Evolutionary conservation across 2,888 invertebrate species (phyloP), one percentile per base, ranked within the genome.

Genomic region (Myopa tessellatipennis): DNA sequence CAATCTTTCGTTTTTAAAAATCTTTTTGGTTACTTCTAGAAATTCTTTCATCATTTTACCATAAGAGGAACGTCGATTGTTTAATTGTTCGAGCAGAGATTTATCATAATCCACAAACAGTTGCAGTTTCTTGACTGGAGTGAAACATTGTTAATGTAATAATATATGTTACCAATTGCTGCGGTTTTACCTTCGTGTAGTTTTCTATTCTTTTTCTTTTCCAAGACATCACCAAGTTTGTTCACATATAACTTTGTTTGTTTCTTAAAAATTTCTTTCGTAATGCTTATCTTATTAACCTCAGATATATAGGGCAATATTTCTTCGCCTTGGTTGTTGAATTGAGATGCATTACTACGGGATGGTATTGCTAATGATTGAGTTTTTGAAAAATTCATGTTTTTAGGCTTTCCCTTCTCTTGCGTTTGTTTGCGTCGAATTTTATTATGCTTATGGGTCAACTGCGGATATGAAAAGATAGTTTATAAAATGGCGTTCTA

Each of bases 201-300:
- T 34, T 65, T 45, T 4, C 45, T 34, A 6, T 14, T 8, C 38
- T 65, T 74, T 36, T 74, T n/a, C 3, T 12, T 50, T 50, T 50
- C 63, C 18, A 74, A 73, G 36, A 58, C 12, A 16, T 50, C 26
- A 5, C 58, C 45, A 10, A 69, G 36, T 2, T 76, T 38, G 4
- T 79, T 72, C 14, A 79, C 5, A 68, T 75, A 63, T 8, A 36
- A 61, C 45, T 79, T 67, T 10, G 69, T 75, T 58, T 77, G 45
- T 58, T 76, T 55, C 58, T 73, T 79, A 61, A 78, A 79, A 63
- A 40, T 34, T n/a, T 77, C 68, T n/a, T 78, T 77, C 16, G 78
- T 52, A 16, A 76, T 73, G 1, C 74, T 40, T 16, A 77, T 63
- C 14, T 60, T 63, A 52, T 70, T 69, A 12, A 79, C 73, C 10